Base-by-base conservation (phyloP, 2,888 invertebrate genomes). In the Leptopilina myrica region DNA sequence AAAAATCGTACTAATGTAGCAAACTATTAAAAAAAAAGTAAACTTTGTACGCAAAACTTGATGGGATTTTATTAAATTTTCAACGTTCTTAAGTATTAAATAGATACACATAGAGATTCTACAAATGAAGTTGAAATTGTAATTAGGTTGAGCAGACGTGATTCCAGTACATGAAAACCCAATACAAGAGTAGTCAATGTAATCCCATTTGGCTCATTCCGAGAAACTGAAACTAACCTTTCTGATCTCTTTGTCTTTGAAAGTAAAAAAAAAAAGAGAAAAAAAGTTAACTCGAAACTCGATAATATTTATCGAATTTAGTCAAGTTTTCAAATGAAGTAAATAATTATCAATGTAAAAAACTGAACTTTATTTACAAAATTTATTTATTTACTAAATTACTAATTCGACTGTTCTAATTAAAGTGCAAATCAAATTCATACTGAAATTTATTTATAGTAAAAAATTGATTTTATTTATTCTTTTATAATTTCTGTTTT, bases 111-210 rank as follows among this genome's bases (percentile, higher is more conserved):
- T 33, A 64, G 59, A 59, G 26, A 33, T 33, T 64, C 64, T 64
- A 14, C 14, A 40, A 11, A 40, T 14, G 65, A 40, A 40, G 40
- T 14, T 65, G 33, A 65, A 40, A 65, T 40, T 65, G 40, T 65
- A 65, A 65, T 65, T 65, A 65, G 33, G 40, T 65, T 33, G 40
- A 65, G 65, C 40, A 65, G 65, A 65, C 65, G 65, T 65, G 65
- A 65, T 65, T 65, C 65, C 12, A 14, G 33, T 40, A 33, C 33
- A 33, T 65, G 40, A 65, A 65, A 65, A 65, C 40, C 33, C 65
- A 65, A 65, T 11, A 65, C 64, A 65, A 65, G 40, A 65, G 65
- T 20, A 40, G 1, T 14, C 65, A 12, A 65, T 65, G 33, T 65
- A 65, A 65, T 65, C 40, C 65, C 33, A 64, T 64, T 64, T 64